These are phyloP conservation scores for Drosophila tani DNA, from an alignment of 1,140 invertebrate genomes.

Conservation along the genomic window DNA sequence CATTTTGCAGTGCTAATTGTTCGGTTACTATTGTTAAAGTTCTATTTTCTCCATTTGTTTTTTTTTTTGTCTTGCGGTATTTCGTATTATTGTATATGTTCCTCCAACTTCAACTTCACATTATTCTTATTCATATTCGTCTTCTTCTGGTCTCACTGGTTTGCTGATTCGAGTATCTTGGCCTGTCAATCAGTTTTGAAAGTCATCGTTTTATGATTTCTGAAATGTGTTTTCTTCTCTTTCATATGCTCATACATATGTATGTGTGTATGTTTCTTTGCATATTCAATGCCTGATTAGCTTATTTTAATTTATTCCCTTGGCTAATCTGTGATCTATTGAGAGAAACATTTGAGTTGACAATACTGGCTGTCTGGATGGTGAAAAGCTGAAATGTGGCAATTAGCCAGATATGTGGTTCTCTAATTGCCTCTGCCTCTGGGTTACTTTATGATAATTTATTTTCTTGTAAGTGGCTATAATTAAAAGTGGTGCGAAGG, in stretches of 20 bases:
- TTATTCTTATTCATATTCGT: constrained; percentile 21
- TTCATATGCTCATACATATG: constrained; percentile 7
- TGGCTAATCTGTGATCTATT: constrained; percentile 51
- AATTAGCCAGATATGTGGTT: constrained; percentile 44
- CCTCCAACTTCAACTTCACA: background rate
- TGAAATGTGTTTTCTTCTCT: constrained; percentile 25
- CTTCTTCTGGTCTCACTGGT: constrained; percentile 23
- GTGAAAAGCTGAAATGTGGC: constrained; percentile 28
- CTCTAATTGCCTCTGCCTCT: background rate
- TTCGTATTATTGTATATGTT: background rate
- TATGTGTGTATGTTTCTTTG: constrained; percentile 12
- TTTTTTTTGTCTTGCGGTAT: background rate
- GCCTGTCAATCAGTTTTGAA: constrained; percentile 77
- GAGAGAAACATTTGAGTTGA: constrained; percentile 36
- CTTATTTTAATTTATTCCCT: constrained; percentile 66
- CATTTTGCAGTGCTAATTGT: constrained; percentile 25
- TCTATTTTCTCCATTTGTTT: background rate
- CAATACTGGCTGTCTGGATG: constrained; percentile 23
- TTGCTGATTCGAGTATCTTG: constrained; percentile 55
- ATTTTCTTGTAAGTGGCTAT: too few species aligned
- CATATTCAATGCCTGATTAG: constrained; percentile 27
- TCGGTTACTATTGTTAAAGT: constrained; percentile 7
- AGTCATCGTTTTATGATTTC: constrained; percentile 67
- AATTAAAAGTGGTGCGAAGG: background rate
- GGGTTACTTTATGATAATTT: background rate